Evolutionary conservation across 2,888 invertebrate genomes (phyloP), one percentile per base, ranked within the genome.

Genomic region (Lasiommata megera): DNA sequence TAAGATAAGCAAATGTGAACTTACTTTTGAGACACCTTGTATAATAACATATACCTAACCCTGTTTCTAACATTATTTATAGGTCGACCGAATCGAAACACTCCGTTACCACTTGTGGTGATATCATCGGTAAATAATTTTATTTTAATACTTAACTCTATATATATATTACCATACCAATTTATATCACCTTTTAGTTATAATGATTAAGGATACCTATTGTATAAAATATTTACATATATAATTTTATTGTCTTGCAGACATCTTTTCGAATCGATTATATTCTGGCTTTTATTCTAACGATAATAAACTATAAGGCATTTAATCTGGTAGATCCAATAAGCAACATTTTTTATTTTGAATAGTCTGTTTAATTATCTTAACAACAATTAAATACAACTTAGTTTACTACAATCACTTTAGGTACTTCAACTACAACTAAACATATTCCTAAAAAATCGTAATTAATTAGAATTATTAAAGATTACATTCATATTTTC

Each of bases 41-140:
- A 5, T 23, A 23, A 23, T 23, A 23, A 23, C 5, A 23, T 23
- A 23, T 2, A n/a, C n/a, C n/a, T n/a, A 23, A 23, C 23, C 23
- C 23, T 41, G 48, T 58, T 48, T 61, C 58, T 61, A 65, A 58
- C 52, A 51, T 65, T 62, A 65, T 64, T 46, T 28, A 44, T 43
- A 61, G 62, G 64, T 57, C 60, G 60, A 43, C 60, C 53, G 58
- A 64, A 63, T 54, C 51, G 60, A 65, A 64, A 63, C 56, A 56
- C 74, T 70, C 82, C 82, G 81, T 80, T 84, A 79, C 46, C 46
- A 65, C 70, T 72, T 64, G 53, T 48, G 79, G 71, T 86, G 86
- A 87, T 80, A 83, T 87, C 87, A 85, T 67, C 82, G 71, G 70
- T 31, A 58, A 78, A 77, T 66, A 74, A 76, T 74, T 79, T 74